Evolutionary conservation across 2,113 vertebrate species (phyloP).

Genomic region (Chamaea fasciata): DNA sequence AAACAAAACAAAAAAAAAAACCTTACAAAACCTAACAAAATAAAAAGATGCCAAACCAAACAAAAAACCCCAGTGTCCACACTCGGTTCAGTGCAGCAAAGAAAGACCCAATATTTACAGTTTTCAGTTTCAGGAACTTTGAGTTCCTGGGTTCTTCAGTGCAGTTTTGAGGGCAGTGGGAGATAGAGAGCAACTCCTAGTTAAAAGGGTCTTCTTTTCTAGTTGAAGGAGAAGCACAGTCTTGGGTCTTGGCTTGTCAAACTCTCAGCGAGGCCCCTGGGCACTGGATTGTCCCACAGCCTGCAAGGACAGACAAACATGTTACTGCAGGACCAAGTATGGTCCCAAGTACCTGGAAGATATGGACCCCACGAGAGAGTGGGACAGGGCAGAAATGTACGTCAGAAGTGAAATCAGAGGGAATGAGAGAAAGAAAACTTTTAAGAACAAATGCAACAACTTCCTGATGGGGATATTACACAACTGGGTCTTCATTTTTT

Average conservation of each 20-base stretch:
- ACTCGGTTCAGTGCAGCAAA: background rate
- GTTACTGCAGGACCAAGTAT: background rate
- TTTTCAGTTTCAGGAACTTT: background rate
- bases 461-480: background rate
- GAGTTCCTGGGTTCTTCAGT: background rate
- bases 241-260: conserved; percentile 75
- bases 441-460: background rate
- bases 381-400: background rate
- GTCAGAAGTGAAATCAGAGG: background rate
- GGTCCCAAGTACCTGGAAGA: background rate
- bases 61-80: background rate
- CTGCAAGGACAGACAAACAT: conserved; percentile 42
- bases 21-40: background rate
- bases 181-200: background rate
- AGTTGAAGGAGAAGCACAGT: conserved; percentile 78
- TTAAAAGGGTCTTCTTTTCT: background rate
- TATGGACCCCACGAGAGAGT: background rate
- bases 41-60: background rate
- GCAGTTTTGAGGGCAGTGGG: background rate
- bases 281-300: conserved; percentile 82
- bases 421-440: background rate
- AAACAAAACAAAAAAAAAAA: background rate
- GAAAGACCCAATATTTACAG: background rate
- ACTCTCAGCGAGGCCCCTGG: background rate
- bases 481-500: background rate